Percentiles rank a stretch among this genome's conserved stretches.
These are phyloP conservation scores for Papilio polyxenes DNA, from an alignment of 1,140 invertebrate genomes.

Conservation along the genomic window DNA sequence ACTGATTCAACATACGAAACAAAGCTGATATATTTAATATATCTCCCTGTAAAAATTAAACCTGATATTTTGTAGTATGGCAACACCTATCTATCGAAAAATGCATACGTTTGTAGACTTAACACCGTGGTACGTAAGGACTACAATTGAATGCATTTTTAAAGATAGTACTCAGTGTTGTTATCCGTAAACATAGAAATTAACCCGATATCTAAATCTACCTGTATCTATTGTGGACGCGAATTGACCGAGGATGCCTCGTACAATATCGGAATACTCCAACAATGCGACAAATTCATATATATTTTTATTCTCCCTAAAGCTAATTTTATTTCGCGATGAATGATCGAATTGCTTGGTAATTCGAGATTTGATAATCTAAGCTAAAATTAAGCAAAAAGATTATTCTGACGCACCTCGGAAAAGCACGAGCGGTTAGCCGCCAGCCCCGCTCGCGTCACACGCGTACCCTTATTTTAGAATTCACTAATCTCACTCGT, in stretches of 20 bases:
- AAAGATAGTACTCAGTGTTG: constrained; percentile 13
- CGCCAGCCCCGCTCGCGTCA: constrained; percentile 62
- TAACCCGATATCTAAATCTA: constrained; percentile 51
- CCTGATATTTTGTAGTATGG: constrained; percentile 44
- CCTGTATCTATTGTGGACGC: constrained; percentile 64
- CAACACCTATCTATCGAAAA: constrained; percentile 47
- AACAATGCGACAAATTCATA: constrained; percentile 66
- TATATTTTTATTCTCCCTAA: constrained; percentile 76
- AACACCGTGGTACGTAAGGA: constrained; percentile 10
- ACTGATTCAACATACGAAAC: constrained; percentile 50
- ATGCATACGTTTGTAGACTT: constrained; percentile 39
- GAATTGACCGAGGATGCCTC: constrained; percentile 58
- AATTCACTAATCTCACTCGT: constrained; percentile 76
- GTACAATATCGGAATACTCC: constrained; percentile 54
- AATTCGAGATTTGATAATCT: constrained; percentile 75
- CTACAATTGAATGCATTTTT: constrained; percentile 26
- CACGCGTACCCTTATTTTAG: constrained; percentile 69
- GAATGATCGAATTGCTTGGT: constrained; percentile 80
- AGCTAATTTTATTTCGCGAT: constrained; percentile 79
- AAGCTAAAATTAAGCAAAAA: constrained; percentile 76
- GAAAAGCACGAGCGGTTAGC: constrained; percentile 63
- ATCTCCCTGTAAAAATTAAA: constrained; percentile 59
- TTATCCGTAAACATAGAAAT: constrained; percentile 25
- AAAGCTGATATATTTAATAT: constrained; percentile 70
- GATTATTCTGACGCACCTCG: constrained; percentile 70